A percentile compares a stretch with the other conserved stretches of the same genome.
phyloP scores from a whole-genome alignment of 2,113 vertebrate species.

The Enhydra lutris region DNA sequence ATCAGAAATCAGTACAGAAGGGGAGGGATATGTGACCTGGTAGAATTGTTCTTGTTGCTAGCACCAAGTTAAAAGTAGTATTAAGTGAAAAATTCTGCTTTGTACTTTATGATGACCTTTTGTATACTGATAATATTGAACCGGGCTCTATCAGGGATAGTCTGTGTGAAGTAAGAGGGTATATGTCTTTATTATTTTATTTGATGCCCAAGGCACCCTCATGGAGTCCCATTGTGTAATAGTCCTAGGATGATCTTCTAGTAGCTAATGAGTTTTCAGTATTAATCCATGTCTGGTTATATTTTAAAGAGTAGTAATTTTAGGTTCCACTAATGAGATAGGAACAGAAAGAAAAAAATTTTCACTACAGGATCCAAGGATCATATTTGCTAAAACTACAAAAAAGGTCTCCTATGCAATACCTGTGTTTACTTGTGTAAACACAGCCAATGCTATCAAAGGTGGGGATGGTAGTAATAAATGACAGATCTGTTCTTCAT shows the following conservation, averaged over 20 bases:
- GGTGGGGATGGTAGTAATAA: not conserved
- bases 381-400: not conserved
- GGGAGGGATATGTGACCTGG: not conserved
- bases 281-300: not conserved
- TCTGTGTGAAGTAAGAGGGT: not conserved
- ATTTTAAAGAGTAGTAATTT: not conserved
- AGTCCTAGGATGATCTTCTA: not conserved
- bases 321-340: constrained; percentile 1
- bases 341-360: not conserved
- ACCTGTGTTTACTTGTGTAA: not conserved
- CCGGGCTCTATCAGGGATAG: not conserved
- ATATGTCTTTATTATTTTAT: not conserved
- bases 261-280: not conserved
- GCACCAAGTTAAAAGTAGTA: not conserved
- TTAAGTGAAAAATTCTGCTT: not conserved
- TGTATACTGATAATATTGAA: not conserved
- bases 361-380: not conserved
- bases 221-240: not conserved
- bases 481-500: not conserved
- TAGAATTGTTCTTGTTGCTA: not conserved
- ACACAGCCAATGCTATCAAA: not conserved
- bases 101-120: not conserved
- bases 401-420: not conserved
- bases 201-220: not conserved
- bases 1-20: not conserved